A percentile compares a stretch with the other conserved stretches of the same genome.
Evolutionary conservation across 64 coral and sea anemone species (phyloP).

Genomic region (Dendronephthya gigantea): DNA sequence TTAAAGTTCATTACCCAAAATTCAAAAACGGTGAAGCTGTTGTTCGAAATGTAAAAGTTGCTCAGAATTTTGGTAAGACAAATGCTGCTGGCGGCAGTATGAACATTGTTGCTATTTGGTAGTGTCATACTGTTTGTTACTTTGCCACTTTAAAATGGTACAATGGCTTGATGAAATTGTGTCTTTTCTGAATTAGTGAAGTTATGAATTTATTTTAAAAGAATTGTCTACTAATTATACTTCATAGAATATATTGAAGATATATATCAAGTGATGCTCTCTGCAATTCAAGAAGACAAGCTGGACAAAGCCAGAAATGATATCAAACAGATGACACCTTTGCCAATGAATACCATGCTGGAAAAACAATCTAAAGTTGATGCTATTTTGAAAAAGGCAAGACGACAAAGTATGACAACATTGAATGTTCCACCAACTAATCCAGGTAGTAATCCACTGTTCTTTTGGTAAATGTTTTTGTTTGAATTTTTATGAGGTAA

Average conservation of each 20-base stretch:
- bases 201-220: not conserved
- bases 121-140: too few species aligned
- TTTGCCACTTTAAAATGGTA: too few species aligned
- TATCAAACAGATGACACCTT: not conserved
- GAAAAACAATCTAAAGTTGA: not conserved
- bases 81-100: too few species aligned
- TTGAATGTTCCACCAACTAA: slow-evolving; percentile 1
- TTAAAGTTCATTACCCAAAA: not conserved
- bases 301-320: not conserved
- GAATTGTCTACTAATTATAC: not conserved
- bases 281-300: not conserved
- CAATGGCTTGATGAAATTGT: too few species aligned
- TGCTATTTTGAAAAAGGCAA: not conserved
- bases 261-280: not conserved
- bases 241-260: not conserved
- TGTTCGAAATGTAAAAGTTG: slow-evolving; percentile 3
- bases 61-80: not conserved
- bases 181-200: not conserved
- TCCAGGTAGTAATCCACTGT: slow-evolving; percentile 6
- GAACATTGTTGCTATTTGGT: too few species aligned
- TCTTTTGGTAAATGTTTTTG: too few species aligned
- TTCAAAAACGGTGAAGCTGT: not conserved
- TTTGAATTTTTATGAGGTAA: not conserved
- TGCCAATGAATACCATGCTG: too few species aligned
- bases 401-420: not conserved